Percentiles rank a stretch among this genome's conserved stretches.
phyloP scores from a whole-genome alignment of 2,888 invertebrate species.

The Neuroscelio doddi region DNA sequence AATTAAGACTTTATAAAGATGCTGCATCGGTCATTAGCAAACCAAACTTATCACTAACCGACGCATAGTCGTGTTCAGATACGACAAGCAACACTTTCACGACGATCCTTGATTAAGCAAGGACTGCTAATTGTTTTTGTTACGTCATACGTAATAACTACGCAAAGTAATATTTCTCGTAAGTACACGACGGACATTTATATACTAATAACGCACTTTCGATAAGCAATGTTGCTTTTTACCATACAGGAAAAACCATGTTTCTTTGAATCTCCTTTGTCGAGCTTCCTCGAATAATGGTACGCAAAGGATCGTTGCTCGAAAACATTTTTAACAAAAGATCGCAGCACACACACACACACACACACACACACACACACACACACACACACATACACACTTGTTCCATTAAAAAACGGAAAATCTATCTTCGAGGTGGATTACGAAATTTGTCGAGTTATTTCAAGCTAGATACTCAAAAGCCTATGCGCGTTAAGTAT shows the following conservation, averaged over 20 bases:
- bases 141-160: neutral
- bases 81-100: neutral
- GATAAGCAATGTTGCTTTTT: neutral
- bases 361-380: too few relatives aligned
- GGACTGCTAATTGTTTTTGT: neutral
- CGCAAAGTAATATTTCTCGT: neutral
- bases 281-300: too few relatives aligned
- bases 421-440: slow-evolving; percentile 5
- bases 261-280: too few relatives aligned
- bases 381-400: too few relatives aligned
- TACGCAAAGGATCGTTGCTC: too few relatives aligned
- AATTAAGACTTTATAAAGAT: too few relatives aligned
- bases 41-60: neutral
- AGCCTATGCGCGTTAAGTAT: slow-evolving; percentile 16
- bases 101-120: neutral
- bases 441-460: slow-evolving; percentile 17
- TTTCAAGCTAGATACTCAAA: slow-evolving; percentile 12
- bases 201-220: neutral
- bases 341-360: too few relatives aligned
- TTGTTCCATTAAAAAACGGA: too few relatives aligned
- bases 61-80: neutral
- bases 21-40: neutral
- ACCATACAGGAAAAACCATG: too few relatives aligned
- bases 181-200: neutral
- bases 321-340: too few relatives aligned